Evolutionary conservation across 1,140 invertebrate species (phyloP).

Genomic region (Philaenus spumarius): DNA sequence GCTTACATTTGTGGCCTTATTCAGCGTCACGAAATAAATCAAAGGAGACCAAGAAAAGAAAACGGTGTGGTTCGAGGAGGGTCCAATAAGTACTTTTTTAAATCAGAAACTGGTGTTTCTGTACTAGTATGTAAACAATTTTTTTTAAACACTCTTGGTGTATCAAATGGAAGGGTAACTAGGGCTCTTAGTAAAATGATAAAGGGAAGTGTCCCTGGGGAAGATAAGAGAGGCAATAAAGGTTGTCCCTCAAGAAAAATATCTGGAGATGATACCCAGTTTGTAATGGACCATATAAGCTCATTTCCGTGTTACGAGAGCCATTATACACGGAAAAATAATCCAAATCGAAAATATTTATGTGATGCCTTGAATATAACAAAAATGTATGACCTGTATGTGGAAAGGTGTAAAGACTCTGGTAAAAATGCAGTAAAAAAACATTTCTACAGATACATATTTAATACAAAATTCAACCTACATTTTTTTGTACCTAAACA

Average conservation of each 20-base stretch:
- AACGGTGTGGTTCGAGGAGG: no score
- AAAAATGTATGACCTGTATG: conserved; percentile 8
- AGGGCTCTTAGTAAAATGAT: not conserved
- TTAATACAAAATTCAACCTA: conserved; percentile 7
- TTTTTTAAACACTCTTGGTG: no score
- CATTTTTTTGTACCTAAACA: conserved; percentile 4
- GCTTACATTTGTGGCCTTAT: no score
- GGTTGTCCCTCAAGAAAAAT: not conserved
- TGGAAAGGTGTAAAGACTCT: not conserved
- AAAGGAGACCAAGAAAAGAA: no score
- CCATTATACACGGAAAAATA: conserved; percentile 4
- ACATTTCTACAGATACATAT: conserved; percentile 3
- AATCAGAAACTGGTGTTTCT: no score
- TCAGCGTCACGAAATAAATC: no score
- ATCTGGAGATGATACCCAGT: not conserved
- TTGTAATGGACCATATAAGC: not conserved
- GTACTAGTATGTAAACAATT: no score
- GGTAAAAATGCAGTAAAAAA: not conserved
- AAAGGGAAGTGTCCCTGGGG: not conserved
- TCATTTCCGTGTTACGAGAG: conserved; percentile 2
- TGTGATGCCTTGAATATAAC: not conserved
- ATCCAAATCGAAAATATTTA: conserved; percentile 4
- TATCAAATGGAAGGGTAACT: no score
- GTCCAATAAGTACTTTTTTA: no score
- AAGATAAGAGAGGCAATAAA: not conserved